Conservation (phyloP, 2,113 vertebrate genomes). For the Picathartes gymnocephalus region DNA sequence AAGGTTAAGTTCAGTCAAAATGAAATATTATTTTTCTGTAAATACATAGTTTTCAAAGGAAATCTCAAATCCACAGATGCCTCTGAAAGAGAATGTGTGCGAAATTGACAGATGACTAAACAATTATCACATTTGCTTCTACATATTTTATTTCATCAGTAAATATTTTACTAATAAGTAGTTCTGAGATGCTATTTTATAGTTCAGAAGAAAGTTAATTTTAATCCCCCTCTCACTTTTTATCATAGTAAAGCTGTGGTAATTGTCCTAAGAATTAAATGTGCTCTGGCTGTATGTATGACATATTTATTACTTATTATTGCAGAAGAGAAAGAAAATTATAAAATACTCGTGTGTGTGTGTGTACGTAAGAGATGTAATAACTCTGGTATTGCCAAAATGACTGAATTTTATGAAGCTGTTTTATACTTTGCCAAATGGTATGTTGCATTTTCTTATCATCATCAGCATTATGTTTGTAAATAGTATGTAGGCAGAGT, state of each 20-base stretch:
- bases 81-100: not conserved
- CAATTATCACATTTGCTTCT: not conserved
- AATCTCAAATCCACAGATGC: not conserved
- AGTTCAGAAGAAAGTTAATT: not conserved
- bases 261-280: not conserved
- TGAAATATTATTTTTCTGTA: not conserved
- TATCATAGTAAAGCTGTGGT: not conserved
- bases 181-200: not conserved
- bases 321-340: not conserved
- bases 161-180: not conserved
- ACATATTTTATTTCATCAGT: not conserved
- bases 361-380: not conserved
- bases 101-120: not conserved
- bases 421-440: not conserved
- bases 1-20: not conserved
- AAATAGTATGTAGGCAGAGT: not conserved
- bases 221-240: not conserved
- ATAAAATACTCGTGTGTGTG: not conserved
- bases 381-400: not conserved
- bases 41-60: not conserved
- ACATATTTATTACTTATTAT: not conserved
- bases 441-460: not conserved
- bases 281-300: not conserved
- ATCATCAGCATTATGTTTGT: not conserved
- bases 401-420: not conserved